These are phyloP conservation scores for Phytoseiulus persimilis DNA, from an alignment of 2,888 invertebrate species.

Conservation along the genomic window DNA sequence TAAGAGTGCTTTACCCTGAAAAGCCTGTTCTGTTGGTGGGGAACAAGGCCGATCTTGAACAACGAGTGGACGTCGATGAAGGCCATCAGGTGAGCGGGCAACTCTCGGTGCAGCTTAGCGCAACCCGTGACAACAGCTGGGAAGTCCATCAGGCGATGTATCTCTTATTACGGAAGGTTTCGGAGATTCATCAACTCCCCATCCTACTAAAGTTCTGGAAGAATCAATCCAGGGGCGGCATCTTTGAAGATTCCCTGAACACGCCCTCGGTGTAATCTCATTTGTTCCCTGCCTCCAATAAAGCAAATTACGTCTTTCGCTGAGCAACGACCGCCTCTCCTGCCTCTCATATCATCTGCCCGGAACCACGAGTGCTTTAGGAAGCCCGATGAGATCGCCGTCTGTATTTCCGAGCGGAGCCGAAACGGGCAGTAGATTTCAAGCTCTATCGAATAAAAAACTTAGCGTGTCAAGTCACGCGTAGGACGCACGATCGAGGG, in stretches of 20 bases:
- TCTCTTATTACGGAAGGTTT: slow-evolving; percentile 16
- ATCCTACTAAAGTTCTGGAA: background rate
- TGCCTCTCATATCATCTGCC: too few species aligned
- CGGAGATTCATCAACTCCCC: background rate
- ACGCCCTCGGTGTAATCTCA: background rate
- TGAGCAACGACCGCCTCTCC: too few species aligned
- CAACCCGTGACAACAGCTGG: slow-evolving; percentile 10
- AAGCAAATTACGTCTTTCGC: too few species aligned
- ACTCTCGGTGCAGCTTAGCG: slow-evolving; percentile 1
- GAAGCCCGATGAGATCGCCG: too few species aligned
- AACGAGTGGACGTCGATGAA: background rate
- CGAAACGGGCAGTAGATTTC: too few species aligned
- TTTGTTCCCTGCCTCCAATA: too few species aligned
- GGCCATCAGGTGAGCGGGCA: slow-evolving; percentile 1
- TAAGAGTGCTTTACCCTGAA: background rate
- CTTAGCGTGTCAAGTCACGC: background rate
- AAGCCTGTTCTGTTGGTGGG: slow-evolving; percentile 17
- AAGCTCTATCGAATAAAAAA: too few species aligned
- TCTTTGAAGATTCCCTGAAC: background rate
- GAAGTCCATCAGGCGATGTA: slow-evolving; percentile 38
- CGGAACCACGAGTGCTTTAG: too few species aligned
- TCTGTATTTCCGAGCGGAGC: too few species aligned
- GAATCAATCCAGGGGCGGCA: background rate
- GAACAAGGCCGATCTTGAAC: slow-evolving; percentile 21
- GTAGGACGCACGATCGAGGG: background rate